A percentile compares a stretch with the other conserved stretches of the same genome.
phyloP scores from a whole-genome alignment of 2,888 invertebrate species.

The Odontocerum albicorne region DNA sequence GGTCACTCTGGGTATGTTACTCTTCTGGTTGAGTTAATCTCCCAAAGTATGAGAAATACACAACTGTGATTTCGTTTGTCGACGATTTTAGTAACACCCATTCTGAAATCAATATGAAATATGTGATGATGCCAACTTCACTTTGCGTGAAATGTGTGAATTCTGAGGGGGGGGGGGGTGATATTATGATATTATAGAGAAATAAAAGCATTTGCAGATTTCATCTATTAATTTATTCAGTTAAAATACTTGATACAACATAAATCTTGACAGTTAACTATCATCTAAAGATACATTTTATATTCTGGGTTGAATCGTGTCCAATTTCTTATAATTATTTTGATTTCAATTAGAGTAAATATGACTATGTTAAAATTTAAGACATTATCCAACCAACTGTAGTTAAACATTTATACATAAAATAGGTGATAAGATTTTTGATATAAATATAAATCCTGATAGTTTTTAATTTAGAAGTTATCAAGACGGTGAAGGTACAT shows the following conservation, averaged over 20 bases:
- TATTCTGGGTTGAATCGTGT: slow-evolving; percentile 22
- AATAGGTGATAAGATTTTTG: slow-evolving; percentile 28
- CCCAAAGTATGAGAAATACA: too few species aligned
- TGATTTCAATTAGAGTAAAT: slow-evolving; percentile 33
- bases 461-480: too few species aligned
- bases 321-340: slow-evolving; percentile 31
- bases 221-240: slow-evolving; percentile 36
- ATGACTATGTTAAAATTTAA: slow-evolving; percentile 29
- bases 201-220: slow-evolving; percentile 21
- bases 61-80: too few species aligned
- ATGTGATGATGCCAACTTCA: too few species aligned
- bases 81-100: too few species aligned
- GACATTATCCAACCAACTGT: slow-evolving; percentile 27
- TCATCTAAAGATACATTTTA: slow-evolving; percentile 32
- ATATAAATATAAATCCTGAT: slow-evolving; percentile 19
- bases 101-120: too few species aligned
- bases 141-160: too few species aligned
- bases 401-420: slow-evolving; percentile 31
- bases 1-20: too few species aligned
- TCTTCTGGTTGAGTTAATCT: too few species aligned
- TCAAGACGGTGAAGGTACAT: too few species aligned
- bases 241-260: slow-evolving; percentile 36
- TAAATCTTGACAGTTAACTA: slow-evolving; percentile 35
- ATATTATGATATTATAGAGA: too few species aligned
- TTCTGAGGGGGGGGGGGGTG: too few species aligned